Evolutionary conservation across 2,888 invertebrate species (phyloP).

Genomic region (Suillia variegata): DNA sequence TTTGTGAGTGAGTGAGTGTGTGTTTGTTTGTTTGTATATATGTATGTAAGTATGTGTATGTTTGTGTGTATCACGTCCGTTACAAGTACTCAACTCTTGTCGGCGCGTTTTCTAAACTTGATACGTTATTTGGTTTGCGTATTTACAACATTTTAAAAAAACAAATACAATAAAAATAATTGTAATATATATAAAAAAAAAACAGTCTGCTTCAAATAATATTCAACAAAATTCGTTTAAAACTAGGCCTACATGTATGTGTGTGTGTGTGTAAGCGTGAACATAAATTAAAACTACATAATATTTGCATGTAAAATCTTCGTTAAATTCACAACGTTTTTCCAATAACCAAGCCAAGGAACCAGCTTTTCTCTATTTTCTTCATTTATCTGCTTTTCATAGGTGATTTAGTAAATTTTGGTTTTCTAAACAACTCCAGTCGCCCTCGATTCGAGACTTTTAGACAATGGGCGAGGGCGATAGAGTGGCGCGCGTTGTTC

Average conservation of each 20-base stretch:
- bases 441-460: no score
- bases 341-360: not conserved
- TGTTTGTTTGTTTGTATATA: not conserved
- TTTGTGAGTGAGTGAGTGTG: not conserved
- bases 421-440: no score
- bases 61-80: not conserved
- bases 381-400: not conserved
- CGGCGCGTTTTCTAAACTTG: no score
- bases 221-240: not conserved
- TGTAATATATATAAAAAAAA: not conserved
- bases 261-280: not conserved
- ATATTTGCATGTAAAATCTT: not conserved
- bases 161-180: no score
- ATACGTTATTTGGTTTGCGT: not conserved
- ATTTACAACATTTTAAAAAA: no score
- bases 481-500: constrained; percentile 50
- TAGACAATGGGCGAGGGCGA: constrained; percentile 55
- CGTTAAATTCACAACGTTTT: not conserved
- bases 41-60: not conserved
- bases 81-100: no score
- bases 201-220: not conserved
- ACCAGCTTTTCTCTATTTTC: not conserved
- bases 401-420: no score
- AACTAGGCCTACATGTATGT: not conserved
- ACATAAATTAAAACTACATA: not conserved